Conservation (phyloP, 2,888 invertebrate genomes). For the Hoplodrina ambigua region DNA sequence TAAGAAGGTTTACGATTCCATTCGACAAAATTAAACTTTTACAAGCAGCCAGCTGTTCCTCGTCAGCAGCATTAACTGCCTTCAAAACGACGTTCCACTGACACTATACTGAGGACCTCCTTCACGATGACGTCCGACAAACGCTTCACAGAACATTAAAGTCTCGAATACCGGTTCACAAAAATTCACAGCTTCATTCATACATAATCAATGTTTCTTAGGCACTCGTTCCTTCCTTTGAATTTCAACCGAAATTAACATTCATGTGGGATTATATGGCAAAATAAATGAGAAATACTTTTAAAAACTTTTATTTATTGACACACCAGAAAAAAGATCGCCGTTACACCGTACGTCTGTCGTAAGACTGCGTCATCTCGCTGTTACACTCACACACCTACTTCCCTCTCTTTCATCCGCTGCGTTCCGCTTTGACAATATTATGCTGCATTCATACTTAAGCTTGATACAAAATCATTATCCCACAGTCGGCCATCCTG, state of each 20-base stretch:
- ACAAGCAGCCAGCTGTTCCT: slow-evolving; percentile 82
- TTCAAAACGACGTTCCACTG: slow-evolving; percentile 59
- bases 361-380: too few relatives aligned
- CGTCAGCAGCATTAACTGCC: slow-evolving; percentile 76
- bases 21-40: slow-evolving; percentile 88
- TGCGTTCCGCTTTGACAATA: too few relatives aligned
- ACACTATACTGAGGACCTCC: slow-evolving; percentile 59
- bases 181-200: slow-evolving; percentile 45
- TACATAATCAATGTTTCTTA: slow-evolving; percentile 58
- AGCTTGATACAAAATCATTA: too few relatives aligned
- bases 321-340: too few relatives aligned
- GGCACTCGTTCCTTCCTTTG: slow-evolving; percentile 55
- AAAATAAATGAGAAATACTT: too few relatives aligned
- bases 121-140: slow-evolving; percentile 41
- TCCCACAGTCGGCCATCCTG: too few relatives aligned
- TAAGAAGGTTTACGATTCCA: slow-evolving; percentile 86
- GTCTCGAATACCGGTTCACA: slow-evolving; percentile 29
- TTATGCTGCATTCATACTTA: too few relatives aligned
- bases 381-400: too few relatives aligned
- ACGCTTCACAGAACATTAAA: slow-evolving; percentile 35
- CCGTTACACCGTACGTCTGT: too few relatives aligned
- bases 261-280: too few relatives aligned
- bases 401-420: too few relatives aligned
- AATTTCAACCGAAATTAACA: slow-evolving; percentile 67
- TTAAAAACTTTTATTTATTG: too few relatives aligned